Evolutionary conservation across 2,113 vertebrate genomes (phyloP).

Genomic region (Dromiciops gliroides): DNA sequence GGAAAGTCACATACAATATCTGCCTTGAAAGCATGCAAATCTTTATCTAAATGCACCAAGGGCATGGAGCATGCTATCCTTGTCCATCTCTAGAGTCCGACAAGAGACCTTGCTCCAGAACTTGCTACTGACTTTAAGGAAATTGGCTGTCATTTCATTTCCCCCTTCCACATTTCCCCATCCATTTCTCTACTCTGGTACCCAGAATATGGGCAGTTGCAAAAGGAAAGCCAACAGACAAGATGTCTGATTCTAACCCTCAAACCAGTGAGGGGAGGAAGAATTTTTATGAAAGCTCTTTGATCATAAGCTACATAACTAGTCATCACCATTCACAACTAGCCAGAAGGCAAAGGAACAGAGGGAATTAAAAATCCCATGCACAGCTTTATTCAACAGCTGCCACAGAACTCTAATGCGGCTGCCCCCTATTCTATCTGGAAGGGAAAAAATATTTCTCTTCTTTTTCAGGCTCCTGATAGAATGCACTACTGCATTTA

Average conservation of each 20-base stretch:
- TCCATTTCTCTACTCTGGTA: conserved; percentile 27
- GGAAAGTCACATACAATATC: neutral
- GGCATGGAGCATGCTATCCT: neutral
- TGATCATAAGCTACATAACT: conserved; percentile 47
- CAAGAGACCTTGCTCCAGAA: neutral
- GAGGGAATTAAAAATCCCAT: conserved; percentile 54
- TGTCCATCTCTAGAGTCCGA: neutral
- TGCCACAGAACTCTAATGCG: conserved; percentile 38
- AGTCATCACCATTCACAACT: conserved; percentile 45
- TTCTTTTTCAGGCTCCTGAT: conserved; percentile 52
- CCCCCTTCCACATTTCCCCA: neutral
- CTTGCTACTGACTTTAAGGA: neutral
- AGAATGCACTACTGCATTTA: conserved; percentile 55
- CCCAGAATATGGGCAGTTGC: neutral
- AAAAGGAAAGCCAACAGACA: neutral
- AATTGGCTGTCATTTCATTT: neutral
- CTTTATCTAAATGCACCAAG: neutral
- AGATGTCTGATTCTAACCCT: conserved; percentile 69
- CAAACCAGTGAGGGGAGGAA: neutral
- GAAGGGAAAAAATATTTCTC: conserved; percentile 59
- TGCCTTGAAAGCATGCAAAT: neutral
- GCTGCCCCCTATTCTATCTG: conserved; percentile 43
- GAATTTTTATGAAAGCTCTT: conserved; percentile 62
- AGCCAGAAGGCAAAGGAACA: conserved; percentile 51
- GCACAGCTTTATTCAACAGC: conserved; percentile 58